Base-by-base conservation (phyloP, 2,888 invertebrate species). In the Morpho helenor region DNA sequence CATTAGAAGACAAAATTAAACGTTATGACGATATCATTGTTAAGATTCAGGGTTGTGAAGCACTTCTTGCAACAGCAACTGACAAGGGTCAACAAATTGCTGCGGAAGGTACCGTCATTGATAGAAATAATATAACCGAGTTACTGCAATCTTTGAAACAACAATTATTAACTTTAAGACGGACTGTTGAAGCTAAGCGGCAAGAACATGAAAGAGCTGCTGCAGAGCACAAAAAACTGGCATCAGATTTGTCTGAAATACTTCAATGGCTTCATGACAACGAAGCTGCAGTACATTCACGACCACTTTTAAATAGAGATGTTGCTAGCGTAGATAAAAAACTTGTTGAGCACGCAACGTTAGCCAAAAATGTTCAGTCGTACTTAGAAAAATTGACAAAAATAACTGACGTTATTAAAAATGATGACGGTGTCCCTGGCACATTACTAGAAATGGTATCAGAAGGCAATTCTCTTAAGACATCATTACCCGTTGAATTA, bases 1-100 rank as follows among this genome's bases (percentile, higher is more conserved):
- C 96, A 0, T 92, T 96, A 8, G 95, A 96, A 76, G 96, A 97
- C 47, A 97, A 97, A 77, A 96, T 98, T 54, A 95, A 95, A 72
- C 94, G 95, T 55, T 97, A 97, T 71, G 96, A 97, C 73, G 95
- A 96, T 66, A 94, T 96, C 0, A 96, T 97, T 64, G 85, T 93
- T 0, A 96, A 96, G 75, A 96, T 98, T 55, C 97, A 97, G 85
- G 97, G 97, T 71, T 97, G 96, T 76, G 98, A 98, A 80, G 97
- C 97, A 8, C 90, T 95, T 43, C 83, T 98, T 7, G 96, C 97
- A 0, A 94, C 96, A 6, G 97, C 98, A 0, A 94, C 94, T 9
- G 98, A 98, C 74, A 98, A 98, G 78, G 98, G 98, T 0, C 96
- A 97, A 74, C 96, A 97, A 79, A 98, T 98, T 42, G 97, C 97